Base-by-base conservation (phyloP, 2,888 invertebrate species). In the Lapara coniferarum region DNA sequence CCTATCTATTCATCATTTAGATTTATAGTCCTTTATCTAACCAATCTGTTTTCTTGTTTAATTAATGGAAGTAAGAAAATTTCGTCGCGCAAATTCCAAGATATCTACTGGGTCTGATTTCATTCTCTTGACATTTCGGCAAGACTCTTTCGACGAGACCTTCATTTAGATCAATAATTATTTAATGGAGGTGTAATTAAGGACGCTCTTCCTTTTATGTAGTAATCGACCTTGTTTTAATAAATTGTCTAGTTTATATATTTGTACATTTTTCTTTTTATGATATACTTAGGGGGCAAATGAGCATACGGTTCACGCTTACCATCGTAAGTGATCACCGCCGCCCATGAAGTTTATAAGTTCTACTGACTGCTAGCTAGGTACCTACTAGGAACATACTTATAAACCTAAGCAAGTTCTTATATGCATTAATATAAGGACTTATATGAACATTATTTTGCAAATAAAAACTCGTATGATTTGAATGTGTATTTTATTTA, bases 1-100 rank as follows among this genome's bases (percentile, higher is more conserved):
- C 89, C 87, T 82, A 88, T 87, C 92, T 89, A 92, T 93, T 90
- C 89, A 90, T 93, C 92, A 92, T 91, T 91, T 84, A 92, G 93
- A 93, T 92, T 93, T 92, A 93, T 92, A 84, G 91, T 87, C 88
- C 85, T 89, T 89, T 91, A 92, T 91, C 91, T 89, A 87, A 85
- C 84, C 89, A 85, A 91, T 91, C 90, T 91, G 89, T 86, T 90
- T 88, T 90, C 89, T 87, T 90, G 91, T 91, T 91, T 92, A 92
- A 92, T 92, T 91, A 91, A 91, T 90, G 90, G 86, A 87, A 87
- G 87, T 83, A 87, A 88, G 90, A 88, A 86, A 85, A 85, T 87
- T 85, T 85, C 81, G 82, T 81, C 83, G 77, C 79, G 77, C 73
- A 75, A 77, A 79, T 81, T 81, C 81, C 76, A 74, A 74, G 76